These are phyloP conservation scores for Pteronotus mesoamericanus DNA, from an alignment of 2,797 vertebrate genomes.

Conservation along the genomic window DNA sequence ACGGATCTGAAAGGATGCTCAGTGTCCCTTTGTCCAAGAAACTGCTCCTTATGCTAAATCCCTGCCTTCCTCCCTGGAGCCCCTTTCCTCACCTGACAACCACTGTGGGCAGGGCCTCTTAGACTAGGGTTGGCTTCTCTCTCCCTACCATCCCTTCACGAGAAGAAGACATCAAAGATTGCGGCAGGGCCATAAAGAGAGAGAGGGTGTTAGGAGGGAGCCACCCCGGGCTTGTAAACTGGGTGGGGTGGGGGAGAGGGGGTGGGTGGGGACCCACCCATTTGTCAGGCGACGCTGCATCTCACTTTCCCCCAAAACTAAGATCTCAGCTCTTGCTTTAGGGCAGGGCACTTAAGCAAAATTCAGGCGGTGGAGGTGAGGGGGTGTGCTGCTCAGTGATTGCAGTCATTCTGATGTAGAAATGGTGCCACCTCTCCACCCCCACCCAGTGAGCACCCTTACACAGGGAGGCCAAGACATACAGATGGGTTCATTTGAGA, in stretches of 20 bases:
- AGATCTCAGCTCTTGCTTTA: constrained; percentile 66
- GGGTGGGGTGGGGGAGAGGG: constrained; percentile 17
- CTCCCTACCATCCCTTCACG: neutral
- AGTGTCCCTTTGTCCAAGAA: neutral
- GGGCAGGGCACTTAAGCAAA: constrained; percentile 53
- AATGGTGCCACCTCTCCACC: neutral
- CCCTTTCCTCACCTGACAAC: neutral
- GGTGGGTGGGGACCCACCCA: constrained; percentile 54
- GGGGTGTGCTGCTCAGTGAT: neutral
- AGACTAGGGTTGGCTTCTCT: constrained; percentile 52
- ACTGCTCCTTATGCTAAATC: neutral
- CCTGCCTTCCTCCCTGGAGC: neutral
- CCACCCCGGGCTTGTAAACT: constrained; percentile 69
- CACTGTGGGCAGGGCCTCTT: constrained; percentile 15
- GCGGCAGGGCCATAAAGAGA: constrained; percentile 68
- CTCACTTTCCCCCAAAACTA: constrained; percentile 73
- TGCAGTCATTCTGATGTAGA: constrained; percentile 6
- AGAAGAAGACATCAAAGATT: constrained; percentile 76
- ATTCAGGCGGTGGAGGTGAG: neutral
- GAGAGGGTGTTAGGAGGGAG: constrained; percentile 66
- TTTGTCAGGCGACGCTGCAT: constrained; percentile 65
- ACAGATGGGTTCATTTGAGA: neutral
- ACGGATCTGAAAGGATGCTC: neutral
- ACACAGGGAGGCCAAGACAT: neutral
- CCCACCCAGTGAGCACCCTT: neutral